Evolutionary conservation across 2,113 vertebrate genomes (phyloP), one percentile per base, ranked within the genome.

Genomic region (Xenus cinereus): DNA sequence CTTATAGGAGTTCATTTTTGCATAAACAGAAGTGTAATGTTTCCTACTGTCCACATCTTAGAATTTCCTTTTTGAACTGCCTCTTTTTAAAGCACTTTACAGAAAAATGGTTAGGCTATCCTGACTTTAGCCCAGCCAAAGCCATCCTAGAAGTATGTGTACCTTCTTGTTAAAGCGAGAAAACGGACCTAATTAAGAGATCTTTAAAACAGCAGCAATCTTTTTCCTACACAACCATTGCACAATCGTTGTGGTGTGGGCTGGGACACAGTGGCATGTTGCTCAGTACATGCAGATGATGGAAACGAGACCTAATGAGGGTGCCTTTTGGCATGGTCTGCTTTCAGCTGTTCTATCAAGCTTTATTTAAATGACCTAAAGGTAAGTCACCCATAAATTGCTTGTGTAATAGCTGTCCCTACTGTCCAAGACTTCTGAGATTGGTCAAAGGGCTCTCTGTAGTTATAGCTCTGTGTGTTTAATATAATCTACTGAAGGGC

Each of bases 361-460:
- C 17, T 93, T 93, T 94, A 54, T 81, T 92, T 85, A 71, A 87
- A 73, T 90, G 50, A 75, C 81, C 87, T 90, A 35, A 90, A 96
- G 63, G 71, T 37, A 74, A 53, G 37, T 92, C 60, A 77, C 32
- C n/a, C 19, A 15, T 92, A 28, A 93, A 62, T 57, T 81, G 16
- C 33, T 79, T 87, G 21, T 87, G 3, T 92, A 93, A 81, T 64
- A 66, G 19, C 72, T 90, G 4, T 68, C 23, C 41, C 10, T 50
- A 32, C 33, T 57, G 28, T 72, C 53, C 67, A 46, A 85, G 57
- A 18, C 23, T 75, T 86, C 45, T 62, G 32, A 82, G 78, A 59
- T 12, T 35, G 32, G 74, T 79, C 45, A 48, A 23, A 91, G 37
- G 28, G 60, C 37, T 84, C 30, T 59, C 22, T 62, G 32, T 83